Conservation (phyloP, 2,113 vertebrate species). For the Morphnarchus princeps region DNA sequence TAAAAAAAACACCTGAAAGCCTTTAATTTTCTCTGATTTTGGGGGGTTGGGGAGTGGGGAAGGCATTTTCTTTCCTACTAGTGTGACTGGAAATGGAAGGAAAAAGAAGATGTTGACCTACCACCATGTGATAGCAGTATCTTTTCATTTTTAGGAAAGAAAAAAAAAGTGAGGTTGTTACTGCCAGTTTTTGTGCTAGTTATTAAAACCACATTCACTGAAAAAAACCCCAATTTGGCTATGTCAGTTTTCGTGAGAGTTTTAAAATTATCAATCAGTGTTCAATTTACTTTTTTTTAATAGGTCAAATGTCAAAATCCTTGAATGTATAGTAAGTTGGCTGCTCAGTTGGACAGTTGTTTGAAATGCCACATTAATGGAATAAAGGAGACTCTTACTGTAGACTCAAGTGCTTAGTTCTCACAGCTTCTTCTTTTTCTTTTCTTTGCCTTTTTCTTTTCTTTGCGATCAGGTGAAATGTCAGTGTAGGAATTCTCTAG, state of each 20-base stretch:
- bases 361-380: background rate
- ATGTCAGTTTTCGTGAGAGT: background rate
- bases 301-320: background rate
- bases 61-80: background rate
- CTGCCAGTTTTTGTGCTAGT: background rate
- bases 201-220: background rate
- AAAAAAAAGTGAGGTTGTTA: background rate
- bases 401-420: background rate
- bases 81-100: background rate
- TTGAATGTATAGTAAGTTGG: accelerated
- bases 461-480: background rate
- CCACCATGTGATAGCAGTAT: background rate
- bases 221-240: background rate
- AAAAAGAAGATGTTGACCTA: background rate
- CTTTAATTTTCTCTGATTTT: background rate
- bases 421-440: background rate
- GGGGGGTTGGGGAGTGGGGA: too few species aligned
- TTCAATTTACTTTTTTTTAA: background rate
- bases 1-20: background rate
- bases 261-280: background rate
- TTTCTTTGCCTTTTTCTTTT: background rate
- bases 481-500: background rate
- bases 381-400: background rate
- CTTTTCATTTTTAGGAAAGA: background rate
- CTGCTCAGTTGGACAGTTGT: background rate